Evolutionary conservation across 2,113 vertebrate species (phyloP).

Genomic region (Baryphthengus martii): DNA sequence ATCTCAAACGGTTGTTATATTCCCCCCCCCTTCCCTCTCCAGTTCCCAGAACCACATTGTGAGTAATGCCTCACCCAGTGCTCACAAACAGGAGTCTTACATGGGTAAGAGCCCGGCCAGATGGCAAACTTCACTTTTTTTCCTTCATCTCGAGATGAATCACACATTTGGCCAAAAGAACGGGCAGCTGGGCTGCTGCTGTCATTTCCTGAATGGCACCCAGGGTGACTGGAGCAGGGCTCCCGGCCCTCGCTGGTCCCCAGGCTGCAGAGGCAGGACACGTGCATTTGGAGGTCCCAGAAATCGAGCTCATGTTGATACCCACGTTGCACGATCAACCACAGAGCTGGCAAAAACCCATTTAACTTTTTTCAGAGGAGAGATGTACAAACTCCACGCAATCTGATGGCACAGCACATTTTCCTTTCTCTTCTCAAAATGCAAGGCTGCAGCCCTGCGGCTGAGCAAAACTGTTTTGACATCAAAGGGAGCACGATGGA

Average conservation of each 20-base stretch:
- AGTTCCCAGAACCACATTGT: not conserved
- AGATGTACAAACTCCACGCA: not conserved
- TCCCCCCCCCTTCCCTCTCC: not conserved
- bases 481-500: not conserved
- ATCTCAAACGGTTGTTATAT: not conserved
- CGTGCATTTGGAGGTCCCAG: fast-evolving
- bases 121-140: not conserved
- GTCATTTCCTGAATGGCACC: not conserved
- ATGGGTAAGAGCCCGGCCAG: not conserved
- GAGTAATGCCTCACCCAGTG: not conserved
- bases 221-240: fast-evolving
- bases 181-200: not conserved
- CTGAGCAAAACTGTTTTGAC: not conserved
- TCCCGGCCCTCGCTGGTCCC: not conserved
- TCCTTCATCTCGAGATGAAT: not conserved
- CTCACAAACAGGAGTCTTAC: not conserved
- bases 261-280: not conserved
- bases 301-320: not conserved
- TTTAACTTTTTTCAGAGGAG: no score
- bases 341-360: no score
- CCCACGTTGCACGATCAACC: no score
- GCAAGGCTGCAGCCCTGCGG: not conserved
- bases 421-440: not conserved
- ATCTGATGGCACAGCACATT: not conserved
- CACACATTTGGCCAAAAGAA: not conserved